phyloP scores from a whole-genome alignment of 2,113 vertebrate species.

The Ardeotis arabs region DNA sequence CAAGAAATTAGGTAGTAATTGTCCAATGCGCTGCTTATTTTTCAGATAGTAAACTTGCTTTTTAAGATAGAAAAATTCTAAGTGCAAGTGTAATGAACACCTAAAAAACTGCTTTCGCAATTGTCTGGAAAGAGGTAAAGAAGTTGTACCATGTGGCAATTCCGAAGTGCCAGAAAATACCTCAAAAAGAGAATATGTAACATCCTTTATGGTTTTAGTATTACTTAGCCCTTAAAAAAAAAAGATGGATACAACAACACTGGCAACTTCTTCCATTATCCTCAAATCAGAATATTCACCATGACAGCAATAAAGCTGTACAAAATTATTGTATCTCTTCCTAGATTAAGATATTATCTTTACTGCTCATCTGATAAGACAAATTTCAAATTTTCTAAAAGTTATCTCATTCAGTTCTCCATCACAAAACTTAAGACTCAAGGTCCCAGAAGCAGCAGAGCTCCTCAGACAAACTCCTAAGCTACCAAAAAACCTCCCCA shows the following conservation, averaged over 20 bases:
- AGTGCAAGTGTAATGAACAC: background rate
- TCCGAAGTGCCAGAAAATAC: background rate
- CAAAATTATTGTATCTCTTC: too few relatives aligned
- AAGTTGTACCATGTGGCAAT: background rate
- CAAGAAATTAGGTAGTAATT: background rate
- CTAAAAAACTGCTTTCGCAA: background rate
- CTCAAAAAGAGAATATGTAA: background rate
- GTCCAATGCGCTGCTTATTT: background rate
- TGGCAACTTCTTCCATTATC: too few relatives aligned
- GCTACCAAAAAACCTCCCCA: background rate
- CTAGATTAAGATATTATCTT: background rate
- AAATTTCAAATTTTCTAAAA: background rate
- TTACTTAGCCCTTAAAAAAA: background rate
- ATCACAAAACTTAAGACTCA: background rate
- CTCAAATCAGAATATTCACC: too few relatives aligned
- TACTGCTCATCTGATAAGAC: background rate
- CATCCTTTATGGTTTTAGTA: background rate
- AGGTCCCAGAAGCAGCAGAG: background rate
- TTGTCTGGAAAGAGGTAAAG: background rate
- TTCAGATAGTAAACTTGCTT: background rate
- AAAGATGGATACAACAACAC: background rate
- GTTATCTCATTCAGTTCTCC: background rate
- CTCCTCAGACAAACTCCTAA: background rate
- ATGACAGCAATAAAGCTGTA: too few relatives aligned
- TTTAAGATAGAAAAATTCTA: background rate